These are phyloP conservation scores for Bombus sylvicola DNA, from an alignment of 1,140 invertebrate genomes.

Conservation along the genomic window DNA sequence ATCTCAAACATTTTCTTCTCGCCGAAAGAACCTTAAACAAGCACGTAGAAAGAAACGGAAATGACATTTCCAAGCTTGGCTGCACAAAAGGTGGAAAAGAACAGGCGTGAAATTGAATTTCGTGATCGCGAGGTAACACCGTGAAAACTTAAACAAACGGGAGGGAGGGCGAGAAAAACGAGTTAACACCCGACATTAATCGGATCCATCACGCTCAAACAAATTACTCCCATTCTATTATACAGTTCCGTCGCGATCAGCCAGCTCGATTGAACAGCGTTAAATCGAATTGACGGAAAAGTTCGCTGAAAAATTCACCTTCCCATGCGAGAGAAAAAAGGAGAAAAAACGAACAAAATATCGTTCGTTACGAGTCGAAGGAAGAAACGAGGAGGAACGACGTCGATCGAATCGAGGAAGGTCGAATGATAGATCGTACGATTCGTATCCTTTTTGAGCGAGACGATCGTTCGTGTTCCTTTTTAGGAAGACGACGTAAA, in stretches of 20 bases:
- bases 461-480: constrained; percentile 13
- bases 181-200: not conserved
- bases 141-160: constrained; percentile 14
- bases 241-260: not conserved
- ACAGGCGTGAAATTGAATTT: constrained; percentile 9
- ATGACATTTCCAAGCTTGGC: not conserved
- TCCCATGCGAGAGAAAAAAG: not conserved
- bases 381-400: not conserved
- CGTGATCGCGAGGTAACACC: not conserved
- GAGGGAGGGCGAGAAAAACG: not conserved
- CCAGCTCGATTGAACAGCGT: not conserved
- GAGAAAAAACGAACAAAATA: not conserved
- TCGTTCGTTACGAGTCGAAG: not conserved
- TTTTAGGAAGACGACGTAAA: constrained; percentile 34
- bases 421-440: constrained; percentile 46
- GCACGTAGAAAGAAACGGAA: not conserved
- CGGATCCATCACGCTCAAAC: constrained; percentile 17
- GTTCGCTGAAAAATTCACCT: not conserved
- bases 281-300: constrained; percentile 27
- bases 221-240: constrained; percentile 7
- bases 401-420: constrained; percentile 41
- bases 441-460: constrained; percentile 23
- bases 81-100: not conserved
- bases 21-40: not conserved
- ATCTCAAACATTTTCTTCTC: not conserved